phyloP scores from a whole-genome alignment of 2,113 vertebrate genomes.

The Plecotus auritus region DNA sequence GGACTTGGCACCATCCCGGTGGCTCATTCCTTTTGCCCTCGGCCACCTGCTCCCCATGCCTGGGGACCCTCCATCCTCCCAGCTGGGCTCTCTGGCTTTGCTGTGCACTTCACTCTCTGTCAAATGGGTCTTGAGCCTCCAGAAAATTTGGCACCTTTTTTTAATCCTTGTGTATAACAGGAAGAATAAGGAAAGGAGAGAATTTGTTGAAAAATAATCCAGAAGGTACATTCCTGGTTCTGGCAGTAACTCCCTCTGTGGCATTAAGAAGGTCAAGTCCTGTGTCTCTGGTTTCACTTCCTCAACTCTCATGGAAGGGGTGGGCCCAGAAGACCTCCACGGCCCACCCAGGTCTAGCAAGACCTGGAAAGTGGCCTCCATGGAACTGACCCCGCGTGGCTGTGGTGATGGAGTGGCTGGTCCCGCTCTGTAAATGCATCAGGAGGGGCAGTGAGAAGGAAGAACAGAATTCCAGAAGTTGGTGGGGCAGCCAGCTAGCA shows the following conservation, averaged over 20 bases:
- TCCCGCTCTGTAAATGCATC: not conserved
- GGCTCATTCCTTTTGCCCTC: not conserved
- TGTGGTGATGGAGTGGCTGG: not conserved
- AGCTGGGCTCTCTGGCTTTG: not conserved
- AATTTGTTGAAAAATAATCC: not conserved
- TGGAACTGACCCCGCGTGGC: not conserved
- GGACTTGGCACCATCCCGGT: not conserved
- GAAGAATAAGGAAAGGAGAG: not conserved
- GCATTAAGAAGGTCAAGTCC: not conserved
- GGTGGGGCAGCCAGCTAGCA: no score
- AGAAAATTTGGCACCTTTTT: not conserved
- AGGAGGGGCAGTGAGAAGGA: not conserved
- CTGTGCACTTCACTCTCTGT: not conserved
- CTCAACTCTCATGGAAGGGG: not conserved
- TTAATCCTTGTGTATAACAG: not conserved
- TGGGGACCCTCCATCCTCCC: not conserved
- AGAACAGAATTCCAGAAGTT: not conserved
- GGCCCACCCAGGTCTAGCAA: not conserved
- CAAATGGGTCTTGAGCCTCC: not conserved
- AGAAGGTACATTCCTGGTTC: not conserved
- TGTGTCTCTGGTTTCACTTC: constrained; percentile 19
- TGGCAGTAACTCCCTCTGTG: not conserved
- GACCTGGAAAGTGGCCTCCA: not conserved
- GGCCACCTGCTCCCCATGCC: not conserved
- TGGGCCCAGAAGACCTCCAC: not conserved